These are phyloP conservation scores for Panthera leo DNA, from an alignment of 2,113 vertebrate genomes.

Conservation along the genomic window DNA sequence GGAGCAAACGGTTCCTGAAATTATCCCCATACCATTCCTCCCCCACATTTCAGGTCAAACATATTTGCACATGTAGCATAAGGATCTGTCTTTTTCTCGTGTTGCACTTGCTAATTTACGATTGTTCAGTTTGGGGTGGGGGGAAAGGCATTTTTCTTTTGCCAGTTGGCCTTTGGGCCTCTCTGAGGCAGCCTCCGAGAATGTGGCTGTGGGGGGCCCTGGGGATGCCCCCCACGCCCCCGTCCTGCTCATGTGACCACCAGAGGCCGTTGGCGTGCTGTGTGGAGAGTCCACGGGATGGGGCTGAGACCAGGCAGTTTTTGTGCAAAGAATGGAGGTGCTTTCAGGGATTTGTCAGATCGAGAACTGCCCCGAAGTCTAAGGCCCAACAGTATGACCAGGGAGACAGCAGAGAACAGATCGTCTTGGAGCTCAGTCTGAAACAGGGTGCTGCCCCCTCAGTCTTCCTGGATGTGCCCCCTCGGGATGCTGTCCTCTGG, in stretches of 20 bases:
- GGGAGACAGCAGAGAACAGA: no score
- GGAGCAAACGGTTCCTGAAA: not conserved
- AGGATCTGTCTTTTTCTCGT: not conserved
- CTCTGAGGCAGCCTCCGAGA: not conserved
- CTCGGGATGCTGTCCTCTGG: not conserved
- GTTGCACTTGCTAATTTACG: not conserved
- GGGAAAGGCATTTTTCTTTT: not conserved
- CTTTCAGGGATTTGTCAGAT: not conserved
- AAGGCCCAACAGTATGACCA: not conserved
- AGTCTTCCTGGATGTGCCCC: not conserved
- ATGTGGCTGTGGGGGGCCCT: rapidly evolving
- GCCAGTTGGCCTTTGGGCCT: not conserved
- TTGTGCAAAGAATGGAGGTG: not conserved
- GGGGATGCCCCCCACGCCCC: no score
- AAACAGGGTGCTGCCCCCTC: rapidly evolving
- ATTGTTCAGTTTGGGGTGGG: not conserved
- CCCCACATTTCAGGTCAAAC: not conserved
- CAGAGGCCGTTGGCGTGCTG: rapidly evolving
- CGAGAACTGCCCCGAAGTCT: not conserved
- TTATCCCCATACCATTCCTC: not conserved
- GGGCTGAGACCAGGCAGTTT: not conserved
- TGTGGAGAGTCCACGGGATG: rapidly evolving
- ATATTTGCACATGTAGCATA: not conserved
- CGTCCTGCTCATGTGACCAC: rapidly evolving
- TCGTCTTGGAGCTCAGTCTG: rapidly evolving